These are phyloP conservation scores for Sebastes taczanowskii DNA, from an alignment of 2,797 vertebrate species.

Conservation along the genomic window DNA sequence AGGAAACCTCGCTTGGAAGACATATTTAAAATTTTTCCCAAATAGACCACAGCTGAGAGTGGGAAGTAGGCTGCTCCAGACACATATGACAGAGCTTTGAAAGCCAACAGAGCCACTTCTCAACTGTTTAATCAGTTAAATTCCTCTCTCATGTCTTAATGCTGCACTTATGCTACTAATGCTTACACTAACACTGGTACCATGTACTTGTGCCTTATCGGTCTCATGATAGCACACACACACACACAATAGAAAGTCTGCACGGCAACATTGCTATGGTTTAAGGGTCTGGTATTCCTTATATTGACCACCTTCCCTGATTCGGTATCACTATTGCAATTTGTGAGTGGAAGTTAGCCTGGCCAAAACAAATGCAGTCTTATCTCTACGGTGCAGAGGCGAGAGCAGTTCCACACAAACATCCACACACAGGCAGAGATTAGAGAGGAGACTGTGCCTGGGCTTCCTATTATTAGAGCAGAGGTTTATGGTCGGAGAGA, in stretches of 20 bases:
- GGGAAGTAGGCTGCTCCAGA: slow-evolving; percentile 20
- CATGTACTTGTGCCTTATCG: not conserved
- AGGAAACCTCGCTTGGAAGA: not conserved
- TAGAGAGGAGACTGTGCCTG: slow-evolving; percentile 76
- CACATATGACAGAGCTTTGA: slow-evolving; percentile 2
- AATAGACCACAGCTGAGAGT: slow-evolving; percentile 33
- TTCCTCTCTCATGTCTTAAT: slow-evolving; percentile 24
- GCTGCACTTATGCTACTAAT: not conserved
- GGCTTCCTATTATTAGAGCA: slow-evolving; percentile 80
- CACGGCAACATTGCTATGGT: slow-evolving; percentile 6
- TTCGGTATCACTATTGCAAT: slow-evolving; percentile 52
- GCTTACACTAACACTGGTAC: not conserved
- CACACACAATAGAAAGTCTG: slow-evolving; percentile 8
- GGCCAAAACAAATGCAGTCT: slow-evolving; percentile 66
- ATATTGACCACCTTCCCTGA: slow-evolving; percentile 9
- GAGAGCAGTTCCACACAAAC: slow-evolving; percentile 48
- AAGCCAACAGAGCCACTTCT: slow-evolving; percentile 7
- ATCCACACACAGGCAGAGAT: slow-evolving; percentile 71
- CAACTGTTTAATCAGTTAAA: slow-evolving; percentile 25
- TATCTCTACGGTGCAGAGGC: slow-evolving; percentile 73
- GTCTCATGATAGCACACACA: slow-evolving; percentile 20
- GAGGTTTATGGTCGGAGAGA: slow-evolving; percentile 77
- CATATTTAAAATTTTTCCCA: slow-evolving; percentile 13
- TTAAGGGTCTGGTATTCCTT: slow-evolving; percentile 25
- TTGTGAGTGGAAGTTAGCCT: slow-evolving; percentile 50